phyloP scores from a whole-genome alignment of 2,888 invertebrate species.

The Pristionchus exspectatus region DNA sequence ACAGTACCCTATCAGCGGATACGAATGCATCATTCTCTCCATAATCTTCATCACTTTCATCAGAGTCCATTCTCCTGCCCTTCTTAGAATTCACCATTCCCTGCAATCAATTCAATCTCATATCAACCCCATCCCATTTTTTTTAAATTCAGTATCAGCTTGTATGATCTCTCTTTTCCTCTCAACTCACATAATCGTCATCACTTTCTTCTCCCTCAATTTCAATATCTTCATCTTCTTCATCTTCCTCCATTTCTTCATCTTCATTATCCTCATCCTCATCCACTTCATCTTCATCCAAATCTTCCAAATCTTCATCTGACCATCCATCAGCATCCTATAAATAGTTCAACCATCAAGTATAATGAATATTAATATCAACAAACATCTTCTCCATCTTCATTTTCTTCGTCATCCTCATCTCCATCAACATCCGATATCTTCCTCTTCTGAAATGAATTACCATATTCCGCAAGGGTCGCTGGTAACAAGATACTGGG shows the following conservation, averaged over 20 bases:
- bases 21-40: slow-evolving; percentile 53
- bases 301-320: slow-evolving; percentile 55
- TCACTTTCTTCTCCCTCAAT: slow-evolving; percentile 59
- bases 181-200: slow-evolving; percentile 56
- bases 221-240: slow-evolving; percentile 61
- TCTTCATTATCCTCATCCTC: slow-evolving; percentile 65
- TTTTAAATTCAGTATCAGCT: too few species aligned
- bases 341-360: not conserved
- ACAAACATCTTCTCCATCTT: slow-evolving; percentile 80
- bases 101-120: slow-evolving; percentile 1
- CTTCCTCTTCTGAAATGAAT: slow-evolving; percentile 39
- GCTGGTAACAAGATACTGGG: too few species aligned
- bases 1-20: slow-evolving; percentile 44
- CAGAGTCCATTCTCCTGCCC: slow-evolving; percentile 16
- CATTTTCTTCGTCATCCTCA: slow-evolving; percentile 66
- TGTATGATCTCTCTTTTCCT: not conserved
- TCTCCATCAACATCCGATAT: slow-evolving; percentile 64
- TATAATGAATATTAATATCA: not conserved
- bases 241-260: slow-evolving; percentile 63
- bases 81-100: not conserved
- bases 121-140: not conserved
- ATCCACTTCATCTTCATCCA: slow-evolving; percentile 63
- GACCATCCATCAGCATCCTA: slow-evolving; percentile 42
- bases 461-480: not conserved
- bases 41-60: slow-evolving; percentile 34